Evolutionary conservation across 2,888 invertebrate species (phyloP), one percentile per base, ranked within the genome.

Genomic region (Chrysotoxum bicinctum): DNA sequence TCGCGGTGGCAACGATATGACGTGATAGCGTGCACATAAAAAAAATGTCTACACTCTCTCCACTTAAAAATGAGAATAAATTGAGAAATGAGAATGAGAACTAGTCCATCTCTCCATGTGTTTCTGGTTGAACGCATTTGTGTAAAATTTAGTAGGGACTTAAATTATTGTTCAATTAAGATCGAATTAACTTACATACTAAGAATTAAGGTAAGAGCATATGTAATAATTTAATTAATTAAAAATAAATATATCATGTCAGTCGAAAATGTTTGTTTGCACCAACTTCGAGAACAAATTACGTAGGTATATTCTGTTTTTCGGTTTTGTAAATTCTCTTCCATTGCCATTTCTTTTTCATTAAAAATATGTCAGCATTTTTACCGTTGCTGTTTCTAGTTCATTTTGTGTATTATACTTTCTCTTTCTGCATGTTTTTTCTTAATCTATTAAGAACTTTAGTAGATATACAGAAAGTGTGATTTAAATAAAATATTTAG

Each of bases 11-110:
- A 50, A 14, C 56, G 19, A 48, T 4, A 48, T 48, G 23, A 21
- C 9, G 19, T 35, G 7, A 48, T 48, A 14, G 35, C 9, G 19
- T 35, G 7, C 12, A 56, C 14, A 30, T 54, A 9, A n/a, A 35
- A 56, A 56, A 56, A 56, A 56, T 35, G 35, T 56, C 56, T 56
- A 35, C 56, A 56, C 16, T 14, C 19, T 35, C 19, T 56, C 56
- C 56, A 56, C 19, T 56, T 21, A 12, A 21, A 35, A 0, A 14
- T 12, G 35, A 56, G 35, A 56, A 32, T 21, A 19, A 50, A 23
- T 35, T 35, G 35, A 35, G 26, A 56, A 32, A 19, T 19, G 56
- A 32, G 16, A 56, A 12, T 16, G 16, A n/a, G n/a, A 52, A 10
- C 54, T 35, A 32, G 35, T 32, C 12, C 10, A 30, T 32, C 54